Evolutionary conservation across 2,888 invertebrate species (phyloP).

Genomic region (Lochmaea crataegi): DNA sequence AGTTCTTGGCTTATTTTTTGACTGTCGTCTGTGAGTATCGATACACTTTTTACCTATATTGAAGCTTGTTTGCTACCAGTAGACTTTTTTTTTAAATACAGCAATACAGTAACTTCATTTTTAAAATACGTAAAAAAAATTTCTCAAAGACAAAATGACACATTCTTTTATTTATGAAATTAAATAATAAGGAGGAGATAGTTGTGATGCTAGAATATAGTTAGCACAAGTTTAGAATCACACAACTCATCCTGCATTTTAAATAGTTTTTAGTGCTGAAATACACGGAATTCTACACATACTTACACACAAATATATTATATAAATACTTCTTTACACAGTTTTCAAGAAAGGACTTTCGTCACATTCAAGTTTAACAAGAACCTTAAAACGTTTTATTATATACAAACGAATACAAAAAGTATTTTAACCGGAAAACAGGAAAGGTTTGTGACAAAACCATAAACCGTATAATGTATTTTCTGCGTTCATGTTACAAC

Average conservation of each 20-base stretch:
- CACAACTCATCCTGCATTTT: slow-evolving; percentile 31
- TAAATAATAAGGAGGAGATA: slow-evolving; percentile 17
- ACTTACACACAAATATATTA: not conserved
- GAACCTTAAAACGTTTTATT: too few species aligned
- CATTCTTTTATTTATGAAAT: not conserved
- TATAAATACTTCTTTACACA: not conserved
- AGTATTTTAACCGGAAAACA: too few species aligned
- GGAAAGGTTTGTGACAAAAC: too few species aligned
- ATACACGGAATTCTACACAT: not conserved
- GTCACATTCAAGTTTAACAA: not conserved
- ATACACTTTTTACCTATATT: slow-evolving; percentile 18
- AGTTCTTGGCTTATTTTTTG: slow-evolving; percentile 30
- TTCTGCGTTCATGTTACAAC: too few species aligned
- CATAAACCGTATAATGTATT: too few species aligned
- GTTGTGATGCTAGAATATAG: slow-evolving; percentile 31
- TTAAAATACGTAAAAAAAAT: not conserved
- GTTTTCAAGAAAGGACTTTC: not conserved
- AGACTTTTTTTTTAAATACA: slow-evolving; percentile 18
- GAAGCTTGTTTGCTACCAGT: slow-evolving; percentile 32
- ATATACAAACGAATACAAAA: too few species aligned
- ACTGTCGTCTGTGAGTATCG: slow-evolving; percentile 26
- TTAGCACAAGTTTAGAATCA: slow-evolving; percentile 31
- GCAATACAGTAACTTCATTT: not conserved
- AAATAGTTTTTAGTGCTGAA: slow-evolving; percentile 39
- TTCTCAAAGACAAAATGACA: not conserved